phyloP scores from a whole-genome alignment of 2,888 invertebrate genomes.

The Heteromyza rotundicornis region DNA sequence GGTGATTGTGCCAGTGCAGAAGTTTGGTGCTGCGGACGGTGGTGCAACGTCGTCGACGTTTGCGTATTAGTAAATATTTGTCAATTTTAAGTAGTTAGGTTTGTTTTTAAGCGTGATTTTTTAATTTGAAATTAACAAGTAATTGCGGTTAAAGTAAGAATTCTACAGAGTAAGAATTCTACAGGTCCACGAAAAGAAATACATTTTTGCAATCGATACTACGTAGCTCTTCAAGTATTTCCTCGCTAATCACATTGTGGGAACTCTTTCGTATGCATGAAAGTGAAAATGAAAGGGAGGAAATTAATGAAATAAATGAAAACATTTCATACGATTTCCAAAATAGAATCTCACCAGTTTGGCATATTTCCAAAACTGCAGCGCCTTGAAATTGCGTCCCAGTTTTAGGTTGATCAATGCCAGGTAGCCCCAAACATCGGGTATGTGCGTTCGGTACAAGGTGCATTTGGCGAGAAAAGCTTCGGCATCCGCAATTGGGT shows the following conservation, averaged over 20 bases:
- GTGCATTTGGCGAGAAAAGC: constrained; percentile 40
- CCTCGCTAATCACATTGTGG: neutral
- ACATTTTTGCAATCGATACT: neutral
- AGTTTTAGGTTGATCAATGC: constrained; percentile 45
- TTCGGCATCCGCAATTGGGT: too few species aligned
- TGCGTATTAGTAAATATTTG: constrained; percentile 15
- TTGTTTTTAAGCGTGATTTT: too few species aligned
- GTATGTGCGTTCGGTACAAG: constrained; percentile 35
- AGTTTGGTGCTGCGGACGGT: constrained; percentile 27
- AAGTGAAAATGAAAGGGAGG: neutral
- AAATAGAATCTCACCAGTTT: constrained; percentile 35
- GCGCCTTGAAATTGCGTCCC: constrained; percentile 42
- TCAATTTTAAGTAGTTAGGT: too few species aligned
- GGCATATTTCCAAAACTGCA: constrained; percentile 53
- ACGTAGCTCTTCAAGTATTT: neutral
- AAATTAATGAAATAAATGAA: too few species aligned
- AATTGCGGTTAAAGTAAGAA: too few species aligned
- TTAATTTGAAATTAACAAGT: too few species aligned
- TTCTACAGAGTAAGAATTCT: too few species aligned
- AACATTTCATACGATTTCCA: too few species aligned
- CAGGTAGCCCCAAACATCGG: constrained; percentile 48
- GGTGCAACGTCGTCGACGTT: constrained; percentile 24
- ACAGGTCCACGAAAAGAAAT: neutral
- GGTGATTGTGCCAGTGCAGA: constrained; percentile 54
- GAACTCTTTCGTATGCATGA: neutral